Percentiles rank a stretch among this genome's conserved stretches.
phyloP scores from a whole-genome alignment of 1,140 invertebrate genomes.

The Andricus grossulariae region DNA sequence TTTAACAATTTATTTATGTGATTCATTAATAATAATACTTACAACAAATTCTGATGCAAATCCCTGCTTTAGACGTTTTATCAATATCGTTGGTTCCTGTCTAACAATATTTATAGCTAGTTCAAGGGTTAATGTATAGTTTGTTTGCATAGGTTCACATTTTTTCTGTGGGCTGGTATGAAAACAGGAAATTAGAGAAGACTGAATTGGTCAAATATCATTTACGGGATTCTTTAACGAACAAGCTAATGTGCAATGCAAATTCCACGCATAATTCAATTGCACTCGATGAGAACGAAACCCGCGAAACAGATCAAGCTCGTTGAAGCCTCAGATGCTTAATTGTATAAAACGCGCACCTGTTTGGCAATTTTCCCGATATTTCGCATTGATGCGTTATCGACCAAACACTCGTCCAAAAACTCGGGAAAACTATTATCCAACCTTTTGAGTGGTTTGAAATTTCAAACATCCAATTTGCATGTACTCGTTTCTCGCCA shows the following conservation, averaged over 20 bases:
- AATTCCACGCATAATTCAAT: neutral
- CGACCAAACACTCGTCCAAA: slow-evolving; percentile 28
- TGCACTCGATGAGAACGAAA: slow-evolving; percentile 6
- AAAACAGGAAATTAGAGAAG: neutral
- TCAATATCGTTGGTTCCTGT: too few species aligned
- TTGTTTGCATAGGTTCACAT: too few species aligned
- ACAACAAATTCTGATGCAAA: too few species aligned
- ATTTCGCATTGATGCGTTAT: slow-evolving; percentile 24
- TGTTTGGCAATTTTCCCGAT: slow-evolving; percentile 13
- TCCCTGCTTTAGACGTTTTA: too few species aligned
- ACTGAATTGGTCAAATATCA: neutral
- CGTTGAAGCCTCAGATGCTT: slow-evolving; percentile 1
- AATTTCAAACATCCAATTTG: slow-evolving; percentile 29
- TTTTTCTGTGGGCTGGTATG: neutral
- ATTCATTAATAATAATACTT: too few species aligned
- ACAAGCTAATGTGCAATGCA: neutral
- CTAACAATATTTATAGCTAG: too few species aligned
- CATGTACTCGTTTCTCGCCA: slow-evolving; percentile 21
- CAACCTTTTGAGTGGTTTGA: slow-evolving; percentile 11
- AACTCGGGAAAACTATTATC: slow-evolving; percentile 28
- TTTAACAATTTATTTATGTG: neutral
- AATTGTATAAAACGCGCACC: slow-evolving; percentile 12
- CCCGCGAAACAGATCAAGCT: slow-evolving; percentile 13
- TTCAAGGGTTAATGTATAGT: too few species aligned
- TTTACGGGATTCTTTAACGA: neutral